phyloP scores from a whole-genome alignment of 1,140 invertebrate species.

The Micrasema longulum region DNA sequence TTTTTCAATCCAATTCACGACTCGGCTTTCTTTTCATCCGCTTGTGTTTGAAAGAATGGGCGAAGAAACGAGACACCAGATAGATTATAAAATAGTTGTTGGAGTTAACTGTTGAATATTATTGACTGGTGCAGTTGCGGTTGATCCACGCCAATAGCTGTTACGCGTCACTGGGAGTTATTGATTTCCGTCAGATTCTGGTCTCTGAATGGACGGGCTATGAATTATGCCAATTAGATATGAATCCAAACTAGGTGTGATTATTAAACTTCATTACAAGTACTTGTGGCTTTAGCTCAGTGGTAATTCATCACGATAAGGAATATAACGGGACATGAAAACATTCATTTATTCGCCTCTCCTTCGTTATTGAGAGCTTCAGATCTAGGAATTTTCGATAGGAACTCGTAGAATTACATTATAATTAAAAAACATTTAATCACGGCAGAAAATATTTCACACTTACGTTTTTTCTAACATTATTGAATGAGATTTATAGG shows the following conservation, averaged over 20 bases:
- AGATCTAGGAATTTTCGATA: too few relatives aligned
- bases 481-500: too few relatives aligned
- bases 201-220: not conserved
- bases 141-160: not conserved
- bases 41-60: not conserved
- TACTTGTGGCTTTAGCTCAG: not conserved
- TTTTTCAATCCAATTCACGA: not conserved
- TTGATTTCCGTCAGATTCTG: conserved; percentile 11
- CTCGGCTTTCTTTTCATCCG: not conserved
- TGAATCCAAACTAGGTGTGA: not conserved
- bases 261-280: not conserved
- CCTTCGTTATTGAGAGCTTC: too few relatives aligned
- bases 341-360: too few relatives aligned
- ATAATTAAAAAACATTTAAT: too few relatives aligned
- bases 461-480: too few relatives aligned
- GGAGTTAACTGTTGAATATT: not conserved
- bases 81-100: not conserved
- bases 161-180: not conserved
- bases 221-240: not conserved
- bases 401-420: too few relatives aligned
- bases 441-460: too few relatives aligned
- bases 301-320: not conserved
- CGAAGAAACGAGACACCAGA: not conserved
- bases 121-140: not conserved
- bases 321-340: too few relatives aligned